Evolutionary conservation across 2,797 vertebrate genomes (phyloP).

Genomic region (Enteromius mattozi): DNA sequence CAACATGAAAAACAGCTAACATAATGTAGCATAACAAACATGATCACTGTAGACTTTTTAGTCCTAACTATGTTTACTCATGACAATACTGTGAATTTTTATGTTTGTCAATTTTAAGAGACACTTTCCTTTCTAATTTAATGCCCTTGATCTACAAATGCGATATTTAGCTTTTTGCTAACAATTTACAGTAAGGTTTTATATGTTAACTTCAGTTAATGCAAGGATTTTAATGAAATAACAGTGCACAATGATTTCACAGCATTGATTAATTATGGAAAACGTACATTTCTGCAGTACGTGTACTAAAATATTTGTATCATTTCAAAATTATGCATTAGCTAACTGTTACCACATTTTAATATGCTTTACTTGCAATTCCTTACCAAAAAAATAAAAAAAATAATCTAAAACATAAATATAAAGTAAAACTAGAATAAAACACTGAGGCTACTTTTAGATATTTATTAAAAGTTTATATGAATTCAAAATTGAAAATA

Average conservation of each 20-base stretch:
- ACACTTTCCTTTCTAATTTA: neutral
- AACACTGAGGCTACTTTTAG: neutral
- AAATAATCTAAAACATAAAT: no score
- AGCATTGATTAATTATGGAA: neutral
- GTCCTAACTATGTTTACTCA: constrained; percentile 14
- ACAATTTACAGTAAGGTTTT: neutral
- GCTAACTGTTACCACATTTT: neutral
- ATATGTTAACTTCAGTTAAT: constrained; percentile 14
- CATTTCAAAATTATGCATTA: neutral
- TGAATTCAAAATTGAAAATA: neutral
- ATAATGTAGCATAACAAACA: constrained; percentile 26
- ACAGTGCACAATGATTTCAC: neutral
- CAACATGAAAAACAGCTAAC: neutral
- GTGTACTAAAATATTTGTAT: neutral
- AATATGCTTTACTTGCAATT: neutral
- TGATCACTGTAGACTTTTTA: constrained; percentile 25
- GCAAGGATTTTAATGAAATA: neutral
- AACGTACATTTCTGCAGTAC: neutral
- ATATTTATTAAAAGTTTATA: neutral
- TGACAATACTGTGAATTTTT: constrained; percentile 30
- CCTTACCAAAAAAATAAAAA: neutral
- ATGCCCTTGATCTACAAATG: neutral
- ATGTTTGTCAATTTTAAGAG: constrained; percentile 4
- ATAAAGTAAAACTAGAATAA: neutral
- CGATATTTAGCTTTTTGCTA: neutral